These are phyloP conservation scores for Lepidurus packardi DNA, from an alignment of 1,140 invertebrate species.

Conservation along the genomic window DNA sequence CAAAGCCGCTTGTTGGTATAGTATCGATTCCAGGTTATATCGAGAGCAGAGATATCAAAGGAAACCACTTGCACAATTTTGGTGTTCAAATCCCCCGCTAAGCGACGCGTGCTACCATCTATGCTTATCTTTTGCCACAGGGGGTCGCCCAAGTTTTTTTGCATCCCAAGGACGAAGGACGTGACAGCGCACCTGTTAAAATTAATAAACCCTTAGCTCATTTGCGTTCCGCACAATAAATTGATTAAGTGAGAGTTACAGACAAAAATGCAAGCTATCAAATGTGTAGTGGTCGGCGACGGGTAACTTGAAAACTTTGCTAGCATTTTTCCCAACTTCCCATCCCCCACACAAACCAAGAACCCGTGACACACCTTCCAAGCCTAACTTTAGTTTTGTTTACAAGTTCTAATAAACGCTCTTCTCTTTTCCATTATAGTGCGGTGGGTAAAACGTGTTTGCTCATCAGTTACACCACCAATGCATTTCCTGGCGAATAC, in stretches of 20 bases:
- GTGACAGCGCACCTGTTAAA: conserved; percentile 21
- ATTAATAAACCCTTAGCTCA: neutral
- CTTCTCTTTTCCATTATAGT: conserved; percentile 53
- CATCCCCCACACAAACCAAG: neutral
- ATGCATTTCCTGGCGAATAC: conserved; percentile 93
- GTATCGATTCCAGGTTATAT: neutral
- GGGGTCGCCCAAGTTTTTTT: conserved; percentile 20
- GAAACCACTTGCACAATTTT: neutral
- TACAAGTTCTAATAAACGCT: neutral
- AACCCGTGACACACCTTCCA: conserved; percentile 25
- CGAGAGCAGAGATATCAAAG: neutral
- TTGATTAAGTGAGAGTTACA: neutral
- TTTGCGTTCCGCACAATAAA: neutral
- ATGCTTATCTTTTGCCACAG: conserved; percentile 19
- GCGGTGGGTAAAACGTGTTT: conserved; percentile 96
- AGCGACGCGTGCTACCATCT: neutral
- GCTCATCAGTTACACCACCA: conserved; percentile 93
- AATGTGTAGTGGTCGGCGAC: conserved; percentile 91
- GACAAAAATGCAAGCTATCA: conserved; percentile 80
- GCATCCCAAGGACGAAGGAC: conserved; percentile 17
- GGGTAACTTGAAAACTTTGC: conserved; percentile 58
- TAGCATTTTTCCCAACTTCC: conserved; percentile 2
- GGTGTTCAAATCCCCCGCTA: conserved; percentile 11
- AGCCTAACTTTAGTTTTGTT: conserved; percentile 9
- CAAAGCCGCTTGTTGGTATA: neutral